phyloP scores from a whole-genome alignment of 2,113 vertebrate species.

The Microcebus jonahi region DNA sequence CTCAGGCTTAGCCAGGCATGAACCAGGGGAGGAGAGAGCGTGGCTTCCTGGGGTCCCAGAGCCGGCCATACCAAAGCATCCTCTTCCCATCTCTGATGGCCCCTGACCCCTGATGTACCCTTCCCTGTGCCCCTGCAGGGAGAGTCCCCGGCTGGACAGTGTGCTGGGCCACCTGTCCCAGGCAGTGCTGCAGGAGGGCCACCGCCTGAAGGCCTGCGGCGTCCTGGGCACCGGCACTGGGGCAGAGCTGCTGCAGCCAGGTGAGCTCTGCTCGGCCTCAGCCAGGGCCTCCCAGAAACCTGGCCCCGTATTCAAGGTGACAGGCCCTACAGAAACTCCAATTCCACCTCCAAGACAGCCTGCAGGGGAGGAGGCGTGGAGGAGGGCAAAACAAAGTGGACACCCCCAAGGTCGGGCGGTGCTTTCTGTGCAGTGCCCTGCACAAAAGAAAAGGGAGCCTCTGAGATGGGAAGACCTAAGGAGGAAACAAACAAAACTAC shows the following conservation, averaged over 20 bases:
- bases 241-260: slow-evolving; percentile 84
- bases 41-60: neutral
- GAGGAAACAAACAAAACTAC: neutral
- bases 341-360: neutral
- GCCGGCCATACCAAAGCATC: neutral
- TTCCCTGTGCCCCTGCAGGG: slow-evolving; percentile 50
- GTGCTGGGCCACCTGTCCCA: slow-evolving; percentile 83
- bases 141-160: slow-evolving; percentile 68
- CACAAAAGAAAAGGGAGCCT: neutral
- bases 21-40: accelerated
- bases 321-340: neutral
- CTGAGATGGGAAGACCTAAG: neutral
- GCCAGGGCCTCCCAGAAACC: neutral
- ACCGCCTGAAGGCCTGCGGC: slow-evolving; percentile 88
- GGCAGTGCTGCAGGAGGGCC: slow-evolving; percentile 86
- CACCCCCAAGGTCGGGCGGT: neutral
- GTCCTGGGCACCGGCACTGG: slow-evolving; percentile 88
- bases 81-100: neutral
- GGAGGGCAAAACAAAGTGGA: neutral
- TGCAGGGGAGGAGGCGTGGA: neutral
- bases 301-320: neutral
- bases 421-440: neutral
- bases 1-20: neutral
- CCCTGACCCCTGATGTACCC: neutral
- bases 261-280: neutral